Conservation (phyloP, 2,888 invertebrate species). For the Lydus trimaculatus region DNA sequence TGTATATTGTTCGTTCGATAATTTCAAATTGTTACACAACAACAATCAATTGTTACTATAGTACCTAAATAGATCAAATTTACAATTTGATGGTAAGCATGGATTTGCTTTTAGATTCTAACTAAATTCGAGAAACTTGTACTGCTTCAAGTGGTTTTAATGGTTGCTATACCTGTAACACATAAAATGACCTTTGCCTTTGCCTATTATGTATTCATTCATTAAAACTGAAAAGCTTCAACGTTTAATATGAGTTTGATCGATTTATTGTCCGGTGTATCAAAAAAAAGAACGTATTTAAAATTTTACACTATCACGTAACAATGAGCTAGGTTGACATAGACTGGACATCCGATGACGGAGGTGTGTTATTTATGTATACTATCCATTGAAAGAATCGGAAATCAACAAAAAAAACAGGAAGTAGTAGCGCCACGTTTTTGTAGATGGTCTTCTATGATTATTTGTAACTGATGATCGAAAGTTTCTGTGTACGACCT, state of each 20-base stretch:
- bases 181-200: not conserved
- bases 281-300: not conserved
- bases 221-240: not conserved
- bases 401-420: constrained; percentile 34
- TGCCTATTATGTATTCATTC: not conserved
- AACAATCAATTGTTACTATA: not conserved
- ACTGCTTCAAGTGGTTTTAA: not conserved
- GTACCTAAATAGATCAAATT: not conserved
- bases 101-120: not conserved
- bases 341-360: not conserved
- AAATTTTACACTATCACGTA: not conserved
- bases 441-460: no score
- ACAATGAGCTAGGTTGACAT: not conserved
- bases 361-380: constrained; percentile 17
- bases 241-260: not conserved
- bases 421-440: constrained; percentile 7
- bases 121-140: not conserved
- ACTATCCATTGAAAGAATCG: constrained; percentile 30
- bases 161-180: not conserved
- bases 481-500: no score
- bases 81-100: not conserved
- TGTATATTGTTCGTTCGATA: not conserved
- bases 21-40: not conserved
- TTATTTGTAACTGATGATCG: no score
- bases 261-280: not conserved